Conservation (phyloP, 2,888 invertebrate species). For the Rotaria macrura region DNA sequence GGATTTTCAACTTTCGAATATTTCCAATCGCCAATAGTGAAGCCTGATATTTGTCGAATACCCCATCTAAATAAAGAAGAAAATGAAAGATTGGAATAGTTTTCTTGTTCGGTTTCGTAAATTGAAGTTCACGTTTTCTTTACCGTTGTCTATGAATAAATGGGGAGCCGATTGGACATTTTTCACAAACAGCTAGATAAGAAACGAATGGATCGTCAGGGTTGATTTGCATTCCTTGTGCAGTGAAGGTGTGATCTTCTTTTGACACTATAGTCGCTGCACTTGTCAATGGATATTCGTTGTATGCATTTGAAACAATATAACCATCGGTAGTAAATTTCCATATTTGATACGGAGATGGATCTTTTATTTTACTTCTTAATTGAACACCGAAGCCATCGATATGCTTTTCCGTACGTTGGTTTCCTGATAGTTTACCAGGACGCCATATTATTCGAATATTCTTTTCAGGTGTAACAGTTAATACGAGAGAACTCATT, state of each 20-base stretch:
- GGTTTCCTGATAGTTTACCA: neutral
- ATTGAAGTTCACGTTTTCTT: neutral
- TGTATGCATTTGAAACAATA: neutral
- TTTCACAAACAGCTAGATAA: neutral
- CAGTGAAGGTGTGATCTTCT: neutral
- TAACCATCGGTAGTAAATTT: conserved; percentile 1
- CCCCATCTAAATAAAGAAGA: conserved; percentile 41
- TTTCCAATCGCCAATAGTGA: conserved; percentile 49
- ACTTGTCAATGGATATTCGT: neutral
- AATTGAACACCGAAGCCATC: neutral
- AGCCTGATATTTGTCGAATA: conserved; percentile 47
- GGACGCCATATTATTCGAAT: neutral
- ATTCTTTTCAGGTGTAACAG: neutral
- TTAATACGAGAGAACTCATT: neutral
- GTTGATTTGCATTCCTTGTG: neutral
- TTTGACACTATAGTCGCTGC: neutral
- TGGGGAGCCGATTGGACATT: neutral
- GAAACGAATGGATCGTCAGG: neutral
- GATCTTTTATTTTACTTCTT: neutral
- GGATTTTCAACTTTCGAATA: conserved; percentile 43
- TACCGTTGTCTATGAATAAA: conserved; percentile 1
- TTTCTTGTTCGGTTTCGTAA: neutral
- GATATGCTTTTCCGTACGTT: neutral
- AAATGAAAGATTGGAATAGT: neutral
- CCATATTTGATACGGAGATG: neutral